Evolutionary conservation across 2,888 invertebrate species (phyloP), one percentile per base, ranked within the genome.

Genomic region (Hyposoter dolosus): DNA sequence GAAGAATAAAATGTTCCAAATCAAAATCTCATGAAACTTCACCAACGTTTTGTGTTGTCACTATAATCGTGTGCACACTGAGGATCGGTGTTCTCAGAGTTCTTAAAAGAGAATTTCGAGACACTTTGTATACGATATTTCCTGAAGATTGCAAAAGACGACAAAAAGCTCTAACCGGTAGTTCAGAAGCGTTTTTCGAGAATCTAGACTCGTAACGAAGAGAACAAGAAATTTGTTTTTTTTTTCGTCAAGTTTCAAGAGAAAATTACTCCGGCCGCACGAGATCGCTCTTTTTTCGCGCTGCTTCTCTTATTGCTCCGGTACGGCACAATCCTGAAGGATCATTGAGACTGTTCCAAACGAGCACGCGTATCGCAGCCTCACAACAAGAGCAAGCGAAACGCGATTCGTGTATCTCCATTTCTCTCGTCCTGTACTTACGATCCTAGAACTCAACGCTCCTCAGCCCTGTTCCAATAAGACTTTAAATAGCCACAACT

Each of bases 221-320:
- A 47, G 68, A 50, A 47, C 47, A 50, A 79, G 74, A 81, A 66
- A 53, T 81, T 65, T 35, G 65, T 56, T 81, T 72, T 72, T 83
- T 83, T 76, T 75, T 66, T 28, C 28, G 5, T 40, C 35, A 53
- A 71, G 43, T 60, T 35, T 47, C 53, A 69, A 65, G 71, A 47
- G 72, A 77, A 84, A 84, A 84, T 84, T 84, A 77, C 72, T 84
- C 72, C 65, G 72, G 81, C 47, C 75, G 79, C 79, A 65, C 74
- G 47, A 40, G n/a, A 65, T 35, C 45, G 72, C 45, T 72, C 66
- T 56, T 69, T 68, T 68, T 45, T 40, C 7, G 60, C 71, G 69
- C 83, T 66, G 76, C 83, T 66, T 47, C 66, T 84, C 60, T 53
- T 40, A 12, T 69, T 68, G 28, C 19, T n/a, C 75, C 17, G 75